These are phyloP conservation scores for Sarcophaga bullata DNA, from an alignment of 1,140 invertebrate genomes.

Conservation along the genomic window DNA sequence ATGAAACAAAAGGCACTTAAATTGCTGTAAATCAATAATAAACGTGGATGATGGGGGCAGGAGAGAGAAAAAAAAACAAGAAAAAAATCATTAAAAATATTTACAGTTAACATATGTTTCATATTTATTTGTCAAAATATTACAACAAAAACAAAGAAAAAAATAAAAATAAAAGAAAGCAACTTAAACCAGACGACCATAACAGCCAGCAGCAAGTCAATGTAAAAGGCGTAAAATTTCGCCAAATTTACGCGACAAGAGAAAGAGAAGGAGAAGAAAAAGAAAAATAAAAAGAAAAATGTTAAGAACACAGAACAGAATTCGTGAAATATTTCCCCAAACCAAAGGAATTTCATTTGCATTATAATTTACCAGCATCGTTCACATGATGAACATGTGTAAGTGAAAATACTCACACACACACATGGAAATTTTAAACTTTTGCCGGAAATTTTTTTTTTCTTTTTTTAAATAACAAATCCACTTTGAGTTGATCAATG, in stretches of 20 bases:
- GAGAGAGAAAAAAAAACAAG: neutral
- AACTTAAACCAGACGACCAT: neutral
- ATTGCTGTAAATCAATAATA: slow-evolving; percentile 18
- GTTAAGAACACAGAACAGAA: neutral
- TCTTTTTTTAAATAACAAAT: too few species aligned
- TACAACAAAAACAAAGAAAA: neutral
- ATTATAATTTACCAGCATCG: neutral
- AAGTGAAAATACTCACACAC: neutral
- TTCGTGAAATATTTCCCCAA: neutral
- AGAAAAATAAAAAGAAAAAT: neutral
- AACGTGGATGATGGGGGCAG: neutral
- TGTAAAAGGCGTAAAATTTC: slow-evolving; percentile 38
- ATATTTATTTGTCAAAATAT: slow-evolving; percentile 11
- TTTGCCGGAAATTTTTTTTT: too few species aligned
- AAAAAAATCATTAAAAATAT: slow-evolving; percentile 14
- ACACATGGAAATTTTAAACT: neutral
- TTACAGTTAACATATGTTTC: slow-evolving; percentile 37
- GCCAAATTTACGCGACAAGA: slow-evolving; percentile 14
- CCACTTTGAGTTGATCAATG: too few species aligned
- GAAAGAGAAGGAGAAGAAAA: neutral
- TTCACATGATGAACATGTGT: slow-evolving; percentile 4
- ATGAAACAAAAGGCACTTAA: slow-evolving; percentile 18
- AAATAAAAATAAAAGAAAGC: neutral
- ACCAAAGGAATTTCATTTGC: slow-evolving; percentile 28
- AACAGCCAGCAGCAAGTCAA: slow-evolving; percentile 1